These are phyloP conservation scores for Tupiocoris notatus DNA, from an alignment of 2,888 invertebrate genomes.

Conservation along the genomic window DNA sequence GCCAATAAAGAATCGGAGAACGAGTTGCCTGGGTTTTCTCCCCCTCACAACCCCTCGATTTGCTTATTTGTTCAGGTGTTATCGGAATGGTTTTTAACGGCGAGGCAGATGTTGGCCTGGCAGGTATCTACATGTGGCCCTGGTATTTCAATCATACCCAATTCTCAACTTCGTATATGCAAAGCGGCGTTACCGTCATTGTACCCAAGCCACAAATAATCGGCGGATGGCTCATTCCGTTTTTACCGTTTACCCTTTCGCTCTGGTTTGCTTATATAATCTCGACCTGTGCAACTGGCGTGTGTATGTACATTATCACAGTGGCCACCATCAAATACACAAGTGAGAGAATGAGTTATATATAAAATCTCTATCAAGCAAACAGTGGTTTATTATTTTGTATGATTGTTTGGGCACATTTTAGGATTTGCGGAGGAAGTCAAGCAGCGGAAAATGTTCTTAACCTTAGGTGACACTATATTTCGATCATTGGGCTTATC, in stretches of 20 bases:
- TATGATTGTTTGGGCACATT: no score
- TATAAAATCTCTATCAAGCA: no score
- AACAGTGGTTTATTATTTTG: no score
- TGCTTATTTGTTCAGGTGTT: conserved; percentile 40
- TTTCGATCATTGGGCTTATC: conserved; percentile 39
- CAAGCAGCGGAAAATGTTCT: conserved; percentile 36
- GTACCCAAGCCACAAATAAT: conserved; percentile 36
- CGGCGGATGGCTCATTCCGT: conserved; percentile 39
- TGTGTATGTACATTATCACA: conserved; percentile 6
- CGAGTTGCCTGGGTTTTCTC: no score
- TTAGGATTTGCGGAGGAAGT: conserved; percentile 35
- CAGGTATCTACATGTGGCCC: conserved; percentile 39
- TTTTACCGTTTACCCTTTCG: conserved; percentile 34
- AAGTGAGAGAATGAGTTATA: conserved; percentile 18
- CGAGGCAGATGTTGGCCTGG: conserved; percentile 33
- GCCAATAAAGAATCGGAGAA: no score
- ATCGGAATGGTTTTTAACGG: conserved; percentile 39
- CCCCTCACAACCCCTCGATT: no score
- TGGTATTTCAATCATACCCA: conserved; percentile 31
- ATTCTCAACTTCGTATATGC: conserved; percentile 25
- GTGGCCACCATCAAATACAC: conserved; percentile 19
- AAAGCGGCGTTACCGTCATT: conserved; percentile 27
- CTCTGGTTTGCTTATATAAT: conserved; percentile 36
- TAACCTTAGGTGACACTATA: conserved; percentile 31
- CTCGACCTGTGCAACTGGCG: not conserved